Conservation (phyloP, 1,140 invertebrate species). For the Pseudobourletiella spinata region DNA sequence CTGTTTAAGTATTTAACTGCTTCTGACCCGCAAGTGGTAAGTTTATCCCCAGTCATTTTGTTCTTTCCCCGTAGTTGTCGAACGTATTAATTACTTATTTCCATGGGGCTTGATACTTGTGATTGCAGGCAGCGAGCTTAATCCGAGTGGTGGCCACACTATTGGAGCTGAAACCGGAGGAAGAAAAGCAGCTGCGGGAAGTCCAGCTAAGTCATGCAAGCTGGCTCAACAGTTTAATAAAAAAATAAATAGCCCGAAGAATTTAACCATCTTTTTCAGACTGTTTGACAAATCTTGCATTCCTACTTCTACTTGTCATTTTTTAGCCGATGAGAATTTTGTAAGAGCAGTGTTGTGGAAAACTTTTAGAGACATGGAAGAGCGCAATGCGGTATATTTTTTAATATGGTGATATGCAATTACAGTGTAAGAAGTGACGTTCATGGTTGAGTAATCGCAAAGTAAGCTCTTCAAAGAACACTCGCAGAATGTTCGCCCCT, state of each 20-base stretch:
- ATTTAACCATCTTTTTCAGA: background rate
- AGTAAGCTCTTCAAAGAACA: too few species aligned
- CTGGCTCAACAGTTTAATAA: conserved; percentile 8
- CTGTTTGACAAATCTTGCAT: background rate
- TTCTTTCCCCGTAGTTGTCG: too few species aligned
- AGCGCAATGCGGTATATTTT: too few species aligned
- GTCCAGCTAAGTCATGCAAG: background rate
- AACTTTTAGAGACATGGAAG: too few species aligned
- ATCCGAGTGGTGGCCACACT: conserved; percentile 77
- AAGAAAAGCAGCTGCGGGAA: conserved; percentile 64
- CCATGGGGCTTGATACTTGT: background rate
- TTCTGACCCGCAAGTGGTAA: conserved; percentile 33
- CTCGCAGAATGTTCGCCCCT: too few species aligned
- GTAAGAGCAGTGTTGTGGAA: too few species aligned
- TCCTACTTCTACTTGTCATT: background rate
- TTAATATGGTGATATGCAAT: too few species aligned
- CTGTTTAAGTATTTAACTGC: too few species aligned
- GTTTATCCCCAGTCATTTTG: background rate
- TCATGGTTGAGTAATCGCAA: too few species aligned
- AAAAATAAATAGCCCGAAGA: background rate
- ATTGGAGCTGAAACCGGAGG: conserved; percentile 71
- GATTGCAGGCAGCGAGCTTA: conserved; percentile 67
- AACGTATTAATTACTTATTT: too few species aligned
- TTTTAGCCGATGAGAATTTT: background rate
- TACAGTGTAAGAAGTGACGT: too few species aligned